Evolutionary conservation across 2,888 invertebrate species (phyloP), one percentile per base, ranked within the genome.

Genomic region (Falcaria lacertinaria): DNA sequence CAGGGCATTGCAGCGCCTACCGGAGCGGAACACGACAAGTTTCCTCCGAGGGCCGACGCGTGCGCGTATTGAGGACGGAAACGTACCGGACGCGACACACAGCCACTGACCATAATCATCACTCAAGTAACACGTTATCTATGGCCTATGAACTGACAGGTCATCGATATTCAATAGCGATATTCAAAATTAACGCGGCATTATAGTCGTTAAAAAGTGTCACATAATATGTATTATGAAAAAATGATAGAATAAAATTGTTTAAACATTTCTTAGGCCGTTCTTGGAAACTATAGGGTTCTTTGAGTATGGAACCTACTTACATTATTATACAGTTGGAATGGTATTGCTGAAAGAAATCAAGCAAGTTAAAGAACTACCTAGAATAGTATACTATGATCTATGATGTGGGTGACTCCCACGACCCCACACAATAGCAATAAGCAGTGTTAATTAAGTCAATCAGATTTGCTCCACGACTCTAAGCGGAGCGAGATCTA

Each of bases 11-110:
- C 75, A 71, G 58, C 53, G 69, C 60, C 8, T 79, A 64, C 55
- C 85, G 63, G 71, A 69, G 80, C 80, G 86, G 75, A 80, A 83
- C 86, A 62, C 61, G 76, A 82, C 87, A 77, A 82, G 87, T 86
- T 87, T 82, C 78, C 75, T 61, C 48, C 72, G 75, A 75, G 82
- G 79, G 78, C 75, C 76, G 59, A 73, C 69, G 73, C 70, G 74
- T 71, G 76, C 74, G 69, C 74, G 64, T 64, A 88, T 78, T 69
- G 82, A 74, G 88, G 86, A 70, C 87, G 69, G 58, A 28, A 28
- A 11, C 28, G n/a, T n/a, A 28, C 48, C 65, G 63, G 61, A 74
- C 74, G 73, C 74, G 75, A 60, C n/a, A n/a, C n/a, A n/a, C 52
- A 28, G 28, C 11, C 11, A 11, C 11, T 28, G 28, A 28, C 28